phyloP scores from a whole-genome alignment of 1,140 invertebrate species.

The Marisa cornuarietis region DNA sequence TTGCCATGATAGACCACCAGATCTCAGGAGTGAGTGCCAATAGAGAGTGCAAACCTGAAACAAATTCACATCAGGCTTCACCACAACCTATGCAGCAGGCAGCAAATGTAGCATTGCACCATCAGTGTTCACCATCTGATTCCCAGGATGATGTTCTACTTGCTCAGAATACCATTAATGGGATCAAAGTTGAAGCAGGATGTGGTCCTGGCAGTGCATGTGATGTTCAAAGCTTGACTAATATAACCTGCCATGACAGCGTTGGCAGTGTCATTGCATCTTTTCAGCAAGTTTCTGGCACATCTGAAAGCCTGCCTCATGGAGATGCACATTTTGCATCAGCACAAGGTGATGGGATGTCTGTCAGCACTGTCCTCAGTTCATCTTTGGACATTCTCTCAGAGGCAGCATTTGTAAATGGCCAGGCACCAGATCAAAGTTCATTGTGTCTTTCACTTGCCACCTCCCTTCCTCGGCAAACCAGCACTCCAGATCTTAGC shows the following conservation, averaged over 20 bases:
- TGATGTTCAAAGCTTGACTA: too few species aligned
- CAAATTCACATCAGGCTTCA: too few species aligned
- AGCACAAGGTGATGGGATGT: neutral
- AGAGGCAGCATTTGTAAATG: constrained; percentile 36
- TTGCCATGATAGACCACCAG: constrained; percentile 24
- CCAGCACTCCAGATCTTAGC: constrained; percentile 10
- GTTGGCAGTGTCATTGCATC: too few species aligned
- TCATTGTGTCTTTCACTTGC: constrained; percentile 11
- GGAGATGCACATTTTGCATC: too few species aligned
- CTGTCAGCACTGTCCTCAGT: constrained; percentile 4
- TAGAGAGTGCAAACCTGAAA: too few species aligned
- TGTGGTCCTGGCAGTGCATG: too few species aligned
- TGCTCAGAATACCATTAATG: too few species aligned
- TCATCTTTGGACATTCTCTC: constrained; percentile 52
- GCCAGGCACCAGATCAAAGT: neutral
- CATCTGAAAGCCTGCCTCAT: too few species aligned
- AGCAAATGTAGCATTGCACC: neutral
- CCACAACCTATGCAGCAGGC: too few species aligned
- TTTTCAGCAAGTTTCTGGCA: too few species aligned
- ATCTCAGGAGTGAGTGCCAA: constrained; percentile 28
- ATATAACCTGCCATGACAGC: too few species aligned
- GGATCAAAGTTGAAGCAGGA: too few species aligned
- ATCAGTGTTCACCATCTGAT: neutral
- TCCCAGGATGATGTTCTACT: neutral
- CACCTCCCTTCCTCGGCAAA: neutral